These are phyloP conservation scores for Nesometra sesokonis DNA, from an alignment of 35 echinoderm and acorn worm genomes.

Conservation along the genomic window DNA sequence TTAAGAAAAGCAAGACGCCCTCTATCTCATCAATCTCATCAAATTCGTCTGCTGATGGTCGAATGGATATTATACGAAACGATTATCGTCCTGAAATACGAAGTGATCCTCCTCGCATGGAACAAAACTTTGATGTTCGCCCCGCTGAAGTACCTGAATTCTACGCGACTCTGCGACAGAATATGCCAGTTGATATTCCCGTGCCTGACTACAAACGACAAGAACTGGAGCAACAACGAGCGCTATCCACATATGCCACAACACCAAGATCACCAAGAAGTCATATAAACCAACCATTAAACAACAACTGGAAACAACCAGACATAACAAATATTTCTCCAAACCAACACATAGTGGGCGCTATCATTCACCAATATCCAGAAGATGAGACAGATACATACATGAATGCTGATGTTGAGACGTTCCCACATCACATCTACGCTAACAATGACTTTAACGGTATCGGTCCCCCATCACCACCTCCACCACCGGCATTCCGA, in stretches of 20 bases:
- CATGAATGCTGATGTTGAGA: not conserved
- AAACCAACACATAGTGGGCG: not conserved
- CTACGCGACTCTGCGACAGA: not conserved
- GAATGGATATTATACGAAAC: not conserved
- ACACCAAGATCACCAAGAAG: not conserved
- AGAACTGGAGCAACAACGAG: not conserved
- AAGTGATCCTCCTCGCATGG: not conserved
- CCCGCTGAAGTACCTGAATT: not conserved
- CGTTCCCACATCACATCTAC: not conserved
- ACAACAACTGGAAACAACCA: not conserved
- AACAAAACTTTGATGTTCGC: not conserved
- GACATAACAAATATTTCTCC: not conserved
- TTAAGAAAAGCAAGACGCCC: not conserved
- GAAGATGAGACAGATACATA: not conserved
- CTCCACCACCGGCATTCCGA: constrained; percentile 17
- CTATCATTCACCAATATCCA: not conserved
- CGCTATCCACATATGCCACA: not conserved
- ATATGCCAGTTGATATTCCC: not conserved
- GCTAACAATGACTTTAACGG: not conserved
- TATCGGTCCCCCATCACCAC: not conserved
- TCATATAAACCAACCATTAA: not conserved
- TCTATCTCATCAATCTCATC: not conserved
- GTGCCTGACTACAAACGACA: not conserved
- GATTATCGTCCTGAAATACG: not conserved
- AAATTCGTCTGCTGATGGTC: not conserved